phyloP scores from a whole-genome alignment of 2,888 invertebrate genomes.

The Tachina grossa region DNA sequence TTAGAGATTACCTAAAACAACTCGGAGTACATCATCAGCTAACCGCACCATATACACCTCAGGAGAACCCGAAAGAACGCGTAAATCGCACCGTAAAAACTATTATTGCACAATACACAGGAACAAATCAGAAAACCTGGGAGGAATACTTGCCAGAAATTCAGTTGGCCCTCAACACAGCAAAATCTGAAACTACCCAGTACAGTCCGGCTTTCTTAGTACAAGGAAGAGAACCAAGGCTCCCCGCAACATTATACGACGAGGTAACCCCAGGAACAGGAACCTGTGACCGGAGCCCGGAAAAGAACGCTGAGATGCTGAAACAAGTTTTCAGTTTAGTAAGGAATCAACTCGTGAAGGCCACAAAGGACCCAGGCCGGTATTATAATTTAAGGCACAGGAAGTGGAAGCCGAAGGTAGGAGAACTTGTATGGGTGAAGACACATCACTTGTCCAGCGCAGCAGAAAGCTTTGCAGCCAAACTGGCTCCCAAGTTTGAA shows the following conservation, averaged over 20 bases:
- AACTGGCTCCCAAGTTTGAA: conserved; percentile 4
- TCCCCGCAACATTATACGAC: too few species aligned
- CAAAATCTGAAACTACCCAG: too few species aligned
- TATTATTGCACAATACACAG: not conserved
- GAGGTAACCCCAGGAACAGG: too few species aligned
- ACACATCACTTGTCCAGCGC: conserved; percentile 6
- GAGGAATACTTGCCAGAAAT: too few species aligned
- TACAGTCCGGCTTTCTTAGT: too few species aligned
- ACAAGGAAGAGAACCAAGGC: too few species aligned
- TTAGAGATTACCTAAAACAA: not conserved
- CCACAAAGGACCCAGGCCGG: not conserved
- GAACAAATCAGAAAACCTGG: too few species aligned
- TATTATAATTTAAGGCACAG: not conserved
- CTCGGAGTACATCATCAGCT: conserved; percentile 10
- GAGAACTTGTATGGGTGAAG: not conserved
- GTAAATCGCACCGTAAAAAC: not conserved
- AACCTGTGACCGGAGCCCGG: too few species aligned
- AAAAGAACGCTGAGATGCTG: not conserved
- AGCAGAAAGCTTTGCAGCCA: conserved; percentile 1
- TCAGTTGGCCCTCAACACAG: too few species aligned
- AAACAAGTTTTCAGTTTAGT: conserved; percentile 6
- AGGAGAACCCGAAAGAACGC: conserved; percentile 5
- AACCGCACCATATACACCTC: conserved; percentile 15
- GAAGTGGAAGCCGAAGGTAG: not conserved
- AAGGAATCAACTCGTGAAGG: not conserved